These are phyloP conservation scores for Alectoris magna DNA, from an alignment of 2,797 vertebrate genomes.

Conservation along the genomic window DNA sequence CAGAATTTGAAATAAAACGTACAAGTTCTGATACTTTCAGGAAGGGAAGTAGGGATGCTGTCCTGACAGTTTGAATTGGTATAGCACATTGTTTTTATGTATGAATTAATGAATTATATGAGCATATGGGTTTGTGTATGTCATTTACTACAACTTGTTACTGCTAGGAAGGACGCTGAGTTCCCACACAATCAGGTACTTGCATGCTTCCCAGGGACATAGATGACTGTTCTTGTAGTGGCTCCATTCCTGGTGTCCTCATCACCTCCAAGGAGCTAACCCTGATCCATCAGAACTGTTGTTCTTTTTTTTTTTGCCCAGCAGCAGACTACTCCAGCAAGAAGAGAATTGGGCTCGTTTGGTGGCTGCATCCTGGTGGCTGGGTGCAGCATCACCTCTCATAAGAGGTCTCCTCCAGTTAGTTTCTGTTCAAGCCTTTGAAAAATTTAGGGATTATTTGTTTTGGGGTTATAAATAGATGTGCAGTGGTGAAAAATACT, in stretches of 20 bases:
- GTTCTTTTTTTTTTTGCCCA: too few relatives aligned
- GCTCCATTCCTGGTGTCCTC: background rate
- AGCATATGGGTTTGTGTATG: background rate
- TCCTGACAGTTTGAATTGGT: background rate
- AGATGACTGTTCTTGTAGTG: background rate
- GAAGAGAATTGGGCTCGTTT: background rate
- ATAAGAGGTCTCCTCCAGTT: background rate
- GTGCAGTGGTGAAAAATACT: background rate
- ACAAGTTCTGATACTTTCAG: background rate
- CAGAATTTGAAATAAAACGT: background rate
- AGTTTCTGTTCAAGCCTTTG: background rate
- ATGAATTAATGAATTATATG: background rate
- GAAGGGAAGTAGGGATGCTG: background rate
- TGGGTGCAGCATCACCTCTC: background rate
- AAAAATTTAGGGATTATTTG: background rate
- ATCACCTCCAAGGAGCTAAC: conserved; percentile 6
- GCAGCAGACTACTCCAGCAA: background rate
- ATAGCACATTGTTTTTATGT: background rate
- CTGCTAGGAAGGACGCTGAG: background rate
- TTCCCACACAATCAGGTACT: background rate
- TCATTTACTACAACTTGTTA: background rate
- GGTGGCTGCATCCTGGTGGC: background rate
- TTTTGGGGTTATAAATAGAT: background rate
- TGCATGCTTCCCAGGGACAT: background rate
- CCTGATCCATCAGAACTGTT: conserved; percentile 3